Base-by-base conservation (phyloP, 1,140 invertebrate species). In the Zaprionus nigranus region DNA sequence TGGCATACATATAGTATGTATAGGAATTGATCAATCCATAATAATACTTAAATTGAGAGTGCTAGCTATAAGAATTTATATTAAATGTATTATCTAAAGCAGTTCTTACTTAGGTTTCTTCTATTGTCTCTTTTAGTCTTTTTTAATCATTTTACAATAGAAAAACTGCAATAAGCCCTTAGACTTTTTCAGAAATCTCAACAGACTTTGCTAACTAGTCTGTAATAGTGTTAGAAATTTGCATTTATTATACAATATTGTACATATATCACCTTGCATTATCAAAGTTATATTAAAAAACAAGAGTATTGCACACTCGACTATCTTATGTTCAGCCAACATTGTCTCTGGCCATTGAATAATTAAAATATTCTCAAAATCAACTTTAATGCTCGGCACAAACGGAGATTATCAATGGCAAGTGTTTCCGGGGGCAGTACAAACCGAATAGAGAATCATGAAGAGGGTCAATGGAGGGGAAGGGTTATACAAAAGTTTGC, bases 291-390 rank as follows among this genome's bases (percentile, higher is more conserved):
- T 20, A 43, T 15, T 2, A 43, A 17, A 46, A 46, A 13, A 1
- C 5, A 5, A 51, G 46, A 24, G 20, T 24, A 51, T 51, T 24
- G 3, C 0, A 7, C 3, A 3, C 4, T 22, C 46, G 46, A 24
- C 20, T 24, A 12, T 51, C 46, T n/a, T 51, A 20, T 51, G 46
- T 3, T 12, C 46, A 24, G 46, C 17, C 51, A 68, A 68, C 65
- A 53, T 73, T 76, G 65, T 61, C 67, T 67, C 38, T 26, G 65
- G 51, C 26, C 64, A 77, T 77, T 60, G 75, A 73, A 80, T 80
- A 80, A 80, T 80, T 78, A 74, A 80, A 80, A 78, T 77, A 80
- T 80, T 74, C 71, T 64, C 34, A 26, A 72, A 76, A 79, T 79
- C 75, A 59, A 73, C 84, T 83, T 61, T 66, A 81, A 88, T 88